Evolutionary conservation across 23 tunicate species (phyloP).

Genomic region (Clavelina lepadiformis): DNA sequence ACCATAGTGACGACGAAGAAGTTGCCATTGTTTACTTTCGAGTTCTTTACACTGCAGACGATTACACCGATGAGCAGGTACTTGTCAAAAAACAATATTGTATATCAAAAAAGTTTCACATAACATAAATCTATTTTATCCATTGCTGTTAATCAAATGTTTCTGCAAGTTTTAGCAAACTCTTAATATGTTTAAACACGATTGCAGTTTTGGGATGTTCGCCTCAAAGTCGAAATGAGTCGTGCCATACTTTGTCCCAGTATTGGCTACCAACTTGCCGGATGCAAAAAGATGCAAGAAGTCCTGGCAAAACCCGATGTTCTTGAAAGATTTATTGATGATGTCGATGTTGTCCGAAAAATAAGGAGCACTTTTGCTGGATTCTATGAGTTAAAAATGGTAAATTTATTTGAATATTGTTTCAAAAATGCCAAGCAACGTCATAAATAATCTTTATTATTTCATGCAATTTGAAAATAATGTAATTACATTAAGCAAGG

Average conservation of each 20-base stretch:
- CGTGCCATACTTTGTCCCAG: slow-evolving; percentile 67
- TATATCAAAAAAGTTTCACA: too few relatives aligned
- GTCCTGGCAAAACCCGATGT: slow-evolving; percentile 54
- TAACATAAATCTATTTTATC: background rate
- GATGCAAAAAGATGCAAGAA: slow-evolving; percentile 82
- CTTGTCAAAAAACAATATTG: too few relatives aligned
- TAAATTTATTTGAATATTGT: slow-evolving; percentile 17
- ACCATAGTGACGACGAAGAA: slow-evolving; percentile 60
- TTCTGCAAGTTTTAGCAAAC: too few relatives aligned
- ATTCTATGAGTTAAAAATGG: slow-evolving; percentile 74
- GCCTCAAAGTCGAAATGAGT: slow-evolving; percentile 47
- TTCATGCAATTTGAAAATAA: too few relatives aligned
- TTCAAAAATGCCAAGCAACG: too few relatives aligned
- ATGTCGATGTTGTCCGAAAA: slow-evolving; percentile 6
- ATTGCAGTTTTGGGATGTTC: slow-evolving; percentile 78
- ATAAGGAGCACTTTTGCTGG: slow-evolving; percentile 61
- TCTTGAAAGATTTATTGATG: slow-evolving; percentile 57
- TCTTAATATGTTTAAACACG: too few relatives aligned
- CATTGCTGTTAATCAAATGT: too few relatives aligned
- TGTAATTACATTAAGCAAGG: too few relatives aligned
- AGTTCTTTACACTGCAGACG: slow-evolving; percentile 41
- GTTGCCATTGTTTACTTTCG: slow-evolving; percentile 76
- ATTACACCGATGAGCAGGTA: slow-evolving; percentile 56
- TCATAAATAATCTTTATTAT: too few relatives aligned
- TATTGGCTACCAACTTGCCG: slow-evolving; percentile 70